Evolutionary conservation across 2,113 vertebrate genomes (phyloP).

Genomic region (Columba janthina): DNA sequence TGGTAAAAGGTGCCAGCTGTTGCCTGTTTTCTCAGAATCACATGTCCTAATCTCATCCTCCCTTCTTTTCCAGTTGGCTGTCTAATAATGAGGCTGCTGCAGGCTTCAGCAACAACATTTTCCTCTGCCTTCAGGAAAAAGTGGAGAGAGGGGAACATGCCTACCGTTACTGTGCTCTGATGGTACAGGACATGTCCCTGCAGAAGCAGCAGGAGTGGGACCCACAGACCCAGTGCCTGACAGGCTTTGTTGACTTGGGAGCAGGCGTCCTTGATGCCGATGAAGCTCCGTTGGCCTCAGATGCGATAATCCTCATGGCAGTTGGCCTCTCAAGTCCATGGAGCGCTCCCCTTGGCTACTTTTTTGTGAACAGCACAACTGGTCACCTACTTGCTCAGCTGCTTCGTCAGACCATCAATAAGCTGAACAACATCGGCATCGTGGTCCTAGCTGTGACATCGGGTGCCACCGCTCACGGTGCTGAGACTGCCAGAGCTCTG

Average conservation of each 20-base stretch:
- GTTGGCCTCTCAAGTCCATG: constrained; percentile 52
- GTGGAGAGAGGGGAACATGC: constrained; percentile 40
- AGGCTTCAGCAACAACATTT: constrained; percentile 64
- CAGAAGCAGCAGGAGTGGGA: constrained; percentile 66
- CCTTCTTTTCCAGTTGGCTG: constrained; percentile 57
- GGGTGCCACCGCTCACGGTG: neutral
- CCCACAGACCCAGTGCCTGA: neutral
- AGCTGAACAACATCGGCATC: constrained; percentile 53
- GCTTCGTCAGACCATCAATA: constrained; percentile 61
- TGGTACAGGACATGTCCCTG: constrained; percentile 45
- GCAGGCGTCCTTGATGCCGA: constrained; percentile 52
- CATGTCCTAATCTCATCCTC: neutral
- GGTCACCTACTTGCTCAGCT: constrained; percentile 66
- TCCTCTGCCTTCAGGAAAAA: constrained; percentile 57
- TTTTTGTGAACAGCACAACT: constrained; percentile 12
- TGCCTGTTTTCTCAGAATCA: neutral
- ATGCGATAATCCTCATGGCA: constrained; percentile 58
- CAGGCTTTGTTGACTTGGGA: constrained; percentile 63
- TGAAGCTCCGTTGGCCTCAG: constrained; percentile 50
- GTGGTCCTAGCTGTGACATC: constrained; percentile 55
- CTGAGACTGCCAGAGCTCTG: constrained; percentile 56
- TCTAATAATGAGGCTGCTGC: constrained; percentile 29
- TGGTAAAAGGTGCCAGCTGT: neutral
- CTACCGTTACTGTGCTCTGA: constrained; percentile 34
- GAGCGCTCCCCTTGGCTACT: constrained; percentile 68